Percentiles rank a stretch among this genome's conserved stretches.
These are phyloP conservation scores for Lucifuga dentata DNA, from an alignment of 2,113 vertebrate species.

Conservation along the genomic window DNA sequence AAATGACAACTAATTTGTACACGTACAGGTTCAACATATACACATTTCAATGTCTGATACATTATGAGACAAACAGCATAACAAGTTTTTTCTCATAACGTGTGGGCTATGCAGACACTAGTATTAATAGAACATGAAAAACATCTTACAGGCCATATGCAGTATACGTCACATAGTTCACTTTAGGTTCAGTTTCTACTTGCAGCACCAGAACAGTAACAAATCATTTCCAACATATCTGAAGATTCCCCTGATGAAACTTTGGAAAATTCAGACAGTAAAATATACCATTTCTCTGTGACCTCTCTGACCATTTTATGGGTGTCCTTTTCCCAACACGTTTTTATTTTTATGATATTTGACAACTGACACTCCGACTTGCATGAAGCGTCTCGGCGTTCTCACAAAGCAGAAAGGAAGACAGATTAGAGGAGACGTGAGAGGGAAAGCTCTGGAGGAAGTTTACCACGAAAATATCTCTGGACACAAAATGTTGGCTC, in stretches of 20 bases:
- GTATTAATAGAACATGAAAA: too few species aligned
- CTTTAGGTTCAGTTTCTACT: conserved; percentile 8
- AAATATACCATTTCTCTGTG: not conserved
- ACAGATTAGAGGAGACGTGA: conserved; percentile 10
- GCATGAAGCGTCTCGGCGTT: too few species aligned
- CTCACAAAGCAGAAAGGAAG: not conserved
- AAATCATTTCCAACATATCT: conserved; percentile 11
- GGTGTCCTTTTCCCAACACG: not conserved
- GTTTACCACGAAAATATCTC: conserved; percentile 14
- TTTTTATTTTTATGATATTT: conserved; percentile 16
- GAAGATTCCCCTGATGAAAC: conserved; percentile 21
- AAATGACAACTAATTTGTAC: too few species aligned
- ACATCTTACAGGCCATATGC: too few species aligned
- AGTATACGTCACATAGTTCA: too few species aligned
- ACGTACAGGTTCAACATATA: too few species aligned
- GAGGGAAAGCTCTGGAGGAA: conserved; percentile 13
- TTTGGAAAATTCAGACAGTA: conserved; percentile 17
- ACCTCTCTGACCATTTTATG: not conserved
- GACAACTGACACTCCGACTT: conserved; percentile 11
- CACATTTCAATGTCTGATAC: too few species aligned
- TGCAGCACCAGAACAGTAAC: conserved; percentile 24
- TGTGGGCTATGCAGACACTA: too few species aligned
- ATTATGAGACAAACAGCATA: too few species aligned
- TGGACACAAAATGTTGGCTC: conserved; percentile 15
- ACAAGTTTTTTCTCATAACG: too few species aligned